Evolutionary conservation across 2,797 vertebrate species (phyloP), one percentile per base, ranked within the genome.

Genomic region (Erethizon dorsatum): DNA sequence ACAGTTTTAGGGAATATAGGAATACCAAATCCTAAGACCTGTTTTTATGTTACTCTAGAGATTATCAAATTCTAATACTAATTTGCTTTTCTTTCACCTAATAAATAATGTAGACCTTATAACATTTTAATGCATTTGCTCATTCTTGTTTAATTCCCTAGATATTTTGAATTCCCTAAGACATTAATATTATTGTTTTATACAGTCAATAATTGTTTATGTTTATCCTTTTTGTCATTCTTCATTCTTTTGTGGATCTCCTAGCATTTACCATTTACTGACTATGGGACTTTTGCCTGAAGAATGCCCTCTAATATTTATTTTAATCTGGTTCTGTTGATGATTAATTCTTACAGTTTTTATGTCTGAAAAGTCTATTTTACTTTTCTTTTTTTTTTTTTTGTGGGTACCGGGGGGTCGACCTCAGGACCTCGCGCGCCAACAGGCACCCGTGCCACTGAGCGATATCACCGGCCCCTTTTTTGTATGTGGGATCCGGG

Each of bases 1-100:
- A 59, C 26, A 77, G 37, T 78, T 83, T 91, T 83, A 52, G 59
- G n/a, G 28, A 83, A 88, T 47, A 47, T 78, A 91, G 88, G 22
- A 88, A 79, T 86, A 69, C 12, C 59, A 90, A 85, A 65, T 77
- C 47, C 22, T 57, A 65, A 91, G 9, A 78, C 52, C 41, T 88
- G n/a, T 45, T 94, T 88, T 45, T 63, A 17, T 91, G 45, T 8
- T 54, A 63, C 9, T 77, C 12, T 83, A 78, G 31, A 47, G 85
- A 79, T 87, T 73, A 87, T 73, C 11, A 73, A 57, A 88, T 57
- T 57, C 10, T 45, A 45, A 73, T 73, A 73, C 37, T 45, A 45
- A 31, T 88, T 73, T 57, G 57, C 67, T 73, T 87, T 87, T 57
- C 26, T 73, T 7, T 73, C 67, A 31, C 18, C n/a, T 85, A 33